phyloP scores from a whole-genome alignment of 1,140 invertebrate genomes.

The Drosophila athabasca region DNA sequence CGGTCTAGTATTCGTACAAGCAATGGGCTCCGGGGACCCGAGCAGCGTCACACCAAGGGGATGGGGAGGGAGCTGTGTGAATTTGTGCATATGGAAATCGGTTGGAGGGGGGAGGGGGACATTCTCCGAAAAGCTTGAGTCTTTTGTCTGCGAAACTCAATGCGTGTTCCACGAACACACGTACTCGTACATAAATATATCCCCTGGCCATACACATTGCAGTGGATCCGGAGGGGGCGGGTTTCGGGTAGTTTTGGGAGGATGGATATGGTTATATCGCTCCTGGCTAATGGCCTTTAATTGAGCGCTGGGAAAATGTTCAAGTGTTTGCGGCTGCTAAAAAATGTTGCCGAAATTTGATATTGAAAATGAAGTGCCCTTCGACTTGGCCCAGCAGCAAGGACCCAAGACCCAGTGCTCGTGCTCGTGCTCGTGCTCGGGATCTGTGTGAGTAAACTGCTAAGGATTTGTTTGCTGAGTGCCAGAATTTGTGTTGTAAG shows the following conservation, averaged over 20 bases:
- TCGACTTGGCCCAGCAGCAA: slow-evolving; percentile 21
- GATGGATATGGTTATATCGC: slow-evolving; percentile 13
- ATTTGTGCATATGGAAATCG: slow-evolving; percentile 68
- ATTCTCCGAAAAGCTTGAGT: slow-evolving; percentile 49
- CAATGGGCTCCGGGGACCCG: slow-evolving; percentile 4
- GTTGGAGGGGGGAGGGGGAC: slow-evolving; percentile 38
- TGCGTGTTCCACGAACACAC: slow-evolving; percentile 48
- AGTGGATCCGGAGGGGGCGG: slow-evolving; percentile 3
- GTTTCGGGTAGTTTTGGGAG: neutral
- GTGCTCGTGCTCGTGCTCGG: slow-evolving; percentile 7
- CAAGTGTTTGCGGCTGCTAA: slow-evolving; percentile 79
- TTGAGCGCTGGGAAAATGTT: slow-evolving; percentile 78
- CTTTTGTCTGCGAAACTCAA: slow-evolving; percentile 74
- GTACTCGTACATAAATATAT: slow-evolving; percentile 30
- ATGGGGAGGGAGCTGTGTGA: slow-evolving; percentile 41
- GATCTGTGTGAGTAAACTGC: slow-evolving; percentile 9
- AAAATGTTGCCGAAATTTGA: slow-evolving; percentile 69
- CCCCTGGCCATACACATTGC: slow-evolving; percentile 67
- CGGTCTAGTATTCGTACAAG: slow-evolving; percentile 36
- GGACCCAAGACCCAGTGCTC: slow-evolving; percentile 5
- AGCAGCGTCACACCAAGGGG: neutral
- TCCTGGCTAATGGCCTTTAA: slow-evolving; percentile 77
- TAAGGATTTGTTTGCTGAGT: slow-evolving; percentile 44
- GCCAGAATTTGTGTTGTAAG: slow-evolving; percentile 31
- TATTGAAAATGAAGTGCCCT: slow-evolving; percentile 71